Evolutionary conservation across 2,888 invertebrate species (phyloP).

Genomic region (Malthinus seriepunctatus): DNA sequence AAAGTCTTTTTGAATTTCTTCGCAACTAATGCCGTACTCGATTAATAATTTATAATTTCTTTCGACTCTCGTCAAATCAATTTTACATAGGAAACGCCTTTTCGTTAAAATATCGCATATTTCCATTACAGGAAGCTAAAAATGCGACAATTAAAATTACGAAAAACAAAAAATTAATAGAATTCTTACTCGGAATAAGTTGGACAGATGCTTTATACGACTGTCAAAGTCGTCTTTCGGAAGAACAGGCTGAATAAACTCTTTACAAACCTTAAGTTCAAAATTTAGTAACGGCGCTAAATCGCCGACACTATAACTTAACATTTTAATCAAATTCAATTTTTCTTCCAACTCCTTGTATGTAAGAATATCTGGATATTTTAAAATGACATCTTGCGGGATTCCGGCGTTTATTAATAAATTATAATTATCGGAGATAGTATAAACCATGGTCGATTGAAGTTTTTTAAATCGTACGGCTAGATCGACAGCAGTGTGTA

Average conservation of each 20-base stretch:
- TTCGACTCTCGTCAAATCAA: slow-evolving; percentile 30
- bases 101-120: slow-evolving; percentile 34
- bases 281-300: slow-evolving; percentile 39
- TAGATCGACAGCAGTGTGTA: slow-evolving; percentile 18
- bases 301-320: slow-evolving; percentile 40
- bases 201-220: too few species aligned
- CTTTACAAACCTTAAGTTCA: slow-evolving; percentile 25
- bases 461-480: slow-evolving; percentile 15
- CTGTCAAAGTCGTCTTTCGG: too few species aligned
- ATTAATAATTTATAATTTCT: slow-evolving; percentile 26
- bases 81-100: slow-evolving; percentile 31
- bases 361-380: slow-evolving; percentile 43
- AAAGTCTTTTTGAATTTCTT: slow-evolving; percentile 52
- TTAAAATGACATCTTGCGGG: slow-evolving; percentile 34
- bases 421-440: slow-evolving; percentile 38
- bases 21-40: slow-evolving; percentile 41
- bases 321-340: slow-evolving; percentile 37
- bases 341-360: slow-evolving; percentile 36
- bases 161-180: too few species aligned
- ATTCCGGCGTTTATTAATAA: slow-evolving; percentile 38
- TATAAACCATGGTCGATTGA: slow-evolving; percentile 20
- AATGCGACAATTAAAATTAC: slow-evolving; percentile 8
- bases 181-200: too few species aligned
- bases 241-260: slow-evolving; percentile 20
- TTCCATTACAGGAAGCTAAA: slow-evolving; percentile 39